These are phyloP conservation scores for Labia minor DNA, from an alignment of 2,888 invertebrate genomes.

Conservation along the genomic window DNA sequence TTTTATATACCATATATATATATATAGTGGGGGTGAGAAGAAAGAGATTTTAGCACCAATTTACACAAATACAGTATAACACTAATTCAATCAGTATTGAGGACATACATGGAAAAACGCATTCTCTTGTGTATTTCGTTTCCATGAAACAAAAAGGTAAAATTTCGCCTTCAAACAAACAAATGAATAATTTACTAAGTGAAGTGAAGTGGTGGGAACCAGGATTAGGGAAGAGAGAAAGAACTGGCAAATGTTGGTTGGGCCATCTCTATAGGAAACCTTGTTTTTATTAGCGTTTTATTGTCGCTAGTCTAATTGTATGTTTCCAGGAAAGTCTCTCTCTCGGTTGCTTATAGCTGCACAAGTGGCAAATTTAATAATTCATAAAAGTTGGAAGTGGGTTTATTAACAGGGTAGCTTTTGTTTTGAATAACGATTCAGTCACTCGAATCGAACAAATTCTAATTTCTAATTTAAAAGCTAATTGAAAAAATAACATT, in stretches of 20 bases:
- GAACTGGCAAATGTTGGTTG: not conserved
- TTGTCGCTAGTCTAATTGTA: not conserved
- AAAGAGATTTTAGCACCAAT: not conserved
- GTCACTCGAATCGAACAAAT: not conserved
- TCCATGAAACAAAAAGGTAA: constrained; percentile 1
- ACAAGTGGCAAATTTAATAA: constrained; percentile 1
- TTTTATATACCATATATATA: not conserved
- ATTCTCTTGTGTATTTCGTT: not conserved
- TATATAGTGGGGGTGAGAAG: not conserved
- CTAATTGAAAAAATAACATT: no score
- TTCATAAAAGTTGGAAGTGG: constrained; percentile 13
- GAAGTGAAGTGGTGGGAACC: not conserved
- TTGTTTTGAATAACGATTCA: not conserved
- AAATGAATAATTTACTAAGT: not conserved
- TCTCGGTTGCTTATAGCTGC: not conserved
- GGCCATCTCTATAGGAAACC: not conserved
- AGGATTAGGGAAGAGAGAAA: no score
- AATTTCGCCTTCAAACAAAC: not conserved
- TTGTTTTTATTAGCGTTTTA: constrained; percentile 13
- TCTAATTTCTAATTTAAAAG: no score
- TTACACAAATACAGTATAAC: not conserved
- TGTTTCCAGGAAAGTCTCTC: not conserved
- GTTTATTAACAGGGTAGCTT: not conserved
- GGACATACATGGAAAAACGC: not conserved
- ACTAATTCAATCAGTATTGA: constrained; percentile 4